Conservation (phyloP, 1,140 invertebrate genomes). For the Neocloeon triangulifer region DNA sequence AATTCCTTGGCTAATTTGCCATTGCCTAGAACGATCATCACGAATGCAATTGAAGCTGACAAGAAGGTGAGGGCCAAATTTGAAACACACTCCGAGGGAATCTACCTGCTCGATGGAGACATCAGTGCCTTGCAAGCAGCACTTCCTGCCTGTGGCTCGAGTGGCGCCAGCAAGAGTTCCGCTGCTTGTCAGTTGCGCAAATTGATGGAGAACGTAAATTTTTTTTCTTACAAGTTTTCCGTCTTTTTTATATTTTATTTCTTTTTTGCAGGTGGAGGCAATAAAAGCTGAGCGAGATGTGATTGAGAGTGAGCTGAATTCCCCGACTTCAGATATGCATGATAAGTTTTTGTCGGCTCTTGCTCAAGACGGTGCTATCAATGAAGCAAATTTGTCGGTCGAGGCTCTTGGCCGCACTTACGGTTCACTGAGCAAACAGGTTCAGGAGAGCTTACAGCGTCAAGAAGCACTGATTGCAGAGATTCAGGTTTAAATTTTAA, state of each 20-base stretch:
- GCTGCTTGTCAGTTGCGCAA: constrained; percentile 41
- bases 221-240: not conserved
- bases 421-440: constrained; percentile 57
- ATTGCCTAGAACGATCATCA: constrained; percentile 39
- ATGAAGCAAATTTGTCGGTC: constrained; percentile 52
- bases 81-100: constrained; percentile 49
- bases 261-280: constrained; percentile 41
- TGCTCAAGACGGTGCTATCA: constrained; percentile 61
- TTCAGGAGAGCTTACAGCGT: constrained; percentile 44
- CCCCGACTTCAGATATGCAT: constrained; percentile 64
- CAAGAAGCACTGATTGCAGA: constrained; percentile 57
- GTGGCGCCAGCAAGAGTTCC: constrained; percentile 24
- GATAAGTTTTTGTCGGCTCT: constrained; percentile 56
- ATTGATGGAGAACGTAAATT: constrained; percentile 52
- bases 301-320: constrained; percentile 72
- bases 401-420: constrained; percentile 57
- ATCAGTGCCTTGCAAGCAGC: constrained; percentile 33
- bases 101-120: constrained; percentile 59
- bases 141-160: constrained; percentile 31
- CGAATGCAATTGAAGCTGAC: constrained; percentile 66
- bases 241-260: not conserved
- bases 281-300: constrained; percentile 75
- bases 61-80: constrained; percentile 72
- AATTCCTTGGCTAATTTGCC: not conserved
- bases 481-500: constrained; percentile 33